Conservation (phyloP, 2,888 invertebrate genomes). For the Pyrgus malvae region DNA sequence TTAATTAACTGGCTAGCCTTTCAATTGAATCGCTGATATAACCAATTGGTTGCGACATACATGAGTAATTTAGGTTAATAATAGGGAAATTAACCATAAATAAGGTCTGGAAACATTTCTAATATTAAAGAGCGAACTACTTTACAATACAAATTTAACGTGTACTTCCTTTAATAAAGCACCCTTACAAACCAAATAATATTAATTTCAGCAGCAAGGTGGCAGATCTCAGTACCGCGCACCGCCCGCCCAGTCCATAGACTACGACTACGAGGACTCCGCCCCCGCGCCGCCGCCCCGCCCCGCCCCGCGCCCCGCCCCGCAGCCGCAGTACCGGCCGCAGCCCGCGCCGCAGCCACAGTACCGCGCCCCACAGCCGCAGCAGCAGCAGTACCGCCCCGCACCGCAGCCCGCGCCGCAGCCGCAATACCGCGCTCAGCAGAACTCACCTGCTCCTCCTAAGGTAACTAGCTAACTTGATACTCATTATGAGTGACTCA, state of each 20-base stretch:
- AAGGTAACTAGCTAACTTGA: slow-evolving; percentile 49
- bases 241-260: slow-evolving; percentile 44
- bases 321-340: slow-evolving; percentile 47
- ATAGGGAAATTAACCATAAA: too few species aligned
- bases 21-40: too few species aligned
- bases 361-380: slow-evolving; percentile 45
- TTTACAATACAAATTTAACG: too few species aligned
- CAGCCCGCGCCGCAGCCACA: slow-evolving; percentile 40
- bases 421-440: slow-evolving; percentile 7
- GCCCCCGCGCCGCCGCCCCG: slow-evolving; percentile 49
- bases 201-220: slow-evolving; percentile 39
- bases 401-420: slow-evolving; percentile 35
- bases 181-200: background rate
- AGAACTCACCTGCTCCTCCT: slow-evolving; percentile 56
- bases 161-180: too few species aligned
- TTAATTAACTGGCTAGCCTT: too few species aligned
- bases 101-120: too few species aligned
- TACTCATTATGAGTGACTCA: too few species aligned
- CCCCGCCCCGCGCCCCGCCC: slow-evolving; percentile 47
- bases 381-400: slow-evolving; percentile 31
- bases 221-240: slow-evolving; percentile 57
- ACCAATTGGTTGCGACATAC: too few species aligned
- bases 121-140: too few species aligned
- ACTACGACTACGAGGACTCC: slow-evolving; percentile 68
- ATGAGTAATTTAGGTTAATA: too few species aligned